Conservation (phyloP, 2,888 invertebrate species). For the Plebejus anna region DNA sequence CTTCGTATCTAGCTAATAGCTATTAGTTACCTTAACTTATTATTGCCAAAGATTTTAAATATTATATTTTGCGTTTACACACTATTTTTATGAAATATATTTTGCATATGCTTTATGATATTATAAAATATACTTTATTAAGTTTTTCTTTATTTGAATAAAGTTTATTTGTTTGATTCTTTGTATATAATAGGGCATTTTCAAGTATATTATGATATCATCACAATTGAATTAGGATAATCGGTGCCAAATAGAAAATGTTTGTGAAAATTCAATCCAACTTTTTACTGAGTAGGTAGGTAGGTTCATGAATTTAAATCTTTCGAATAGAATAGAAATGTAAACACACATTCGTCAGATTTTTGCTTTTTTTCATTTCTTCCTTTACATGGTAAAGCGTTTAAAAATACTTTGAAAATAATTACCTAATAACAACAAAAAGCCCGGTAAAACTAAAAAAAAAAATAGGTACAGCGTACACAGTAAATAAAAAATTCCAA, state of each 20-base stretch:
- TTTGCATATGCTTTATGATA: background rate
- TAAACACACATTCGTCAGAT: constrained; percentile 20
- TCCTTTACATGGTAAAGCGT: background rate
- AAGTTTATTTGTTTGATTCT: background rate
- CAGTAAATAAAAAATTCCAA: no score
- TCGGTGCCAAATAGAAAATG: constrained; percentile 41
- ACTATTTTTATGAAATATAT: constrained; percentile 1
- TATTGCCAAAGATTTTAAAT: constrained; percentile 8
- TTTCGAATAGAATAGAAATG: constrained; percentile 31
- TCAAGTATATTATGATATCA: background rate
- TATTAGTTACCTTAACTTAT: constrained; percentile 16
- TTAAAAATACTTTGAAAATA: background rate
- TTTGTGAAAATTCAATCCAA: constrained; percentile 40
- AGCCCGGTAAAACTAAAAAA: background rate
- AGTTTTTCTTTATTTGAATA: background rate
- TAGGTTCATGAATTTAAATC: constrained; percentile 43
- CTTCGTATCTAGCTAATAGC: background rate
- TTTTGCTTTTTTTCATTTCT: background rate
- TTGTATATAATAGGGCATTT: background rate
- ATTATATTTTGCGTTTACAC: constrained; percentile 11
- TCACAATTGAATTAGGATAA: constrained; percentile 35
- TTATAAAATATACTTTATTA: background rate
- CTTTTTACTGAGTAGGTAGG: constrained; percentile 44
- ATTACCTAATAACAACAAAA: background rate
- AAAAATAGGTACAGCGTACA: no score